Base-by-base conservation (phyloP, 1,140 invertebrate species). In the Hypsibius dujardini region DNA sequence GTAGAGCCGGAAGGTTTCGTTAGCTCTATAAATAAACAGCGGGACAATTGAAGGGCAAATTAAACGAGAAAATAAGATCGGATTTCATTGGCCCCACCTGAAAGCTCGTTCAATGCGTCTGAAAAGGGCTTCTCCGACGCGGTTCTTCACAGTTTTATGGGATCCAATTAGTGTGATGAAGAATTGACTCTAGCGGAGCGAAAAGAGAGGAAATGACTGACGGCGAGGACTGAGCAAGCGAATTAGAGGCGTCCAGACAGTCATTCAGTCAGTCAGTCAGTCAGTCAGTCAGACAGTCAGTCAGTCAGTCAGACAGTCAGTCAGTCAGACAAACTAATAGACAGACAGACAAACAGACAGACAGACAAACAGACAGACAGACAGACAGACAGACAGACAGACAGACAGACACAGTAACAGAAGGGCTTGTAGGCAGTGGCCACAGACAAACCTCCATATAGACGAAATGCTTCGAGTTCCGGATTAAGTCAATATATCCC, bases 401-500 rank as follows among this genome's bases (percentile, higher is more conserved):
- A n/a, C 50, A 28, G 28, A 56, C 50, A 7, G 50, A 56, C 50
- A 56, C 0, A 7, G 50, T 56, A 56, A n/a, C n/a, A n/a, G n/a
- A 56, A 56, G n/a, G n/a, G 50, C 0, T 56, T n/a, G 7, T 56
- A 56, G 0, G 7, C 50, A 56, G 50, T 56, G 50, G 28, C 50
- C n/a, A n/a, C 50, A 7, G n/a, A 56, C 70, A 71, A 73, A 82
- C 80, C 76, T 97, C 92, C 72, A 97, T 95, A 77, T 96, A 96
- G 74, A 96, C 85, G 77, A 90, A 96, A 80, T 95, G 89, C 78
- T 94, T 87, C 0, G 94, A 87, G 76, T 88, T 87, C 15, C 86
- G 87, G 72, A 98, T 98, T 1, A 88, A 86, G 74, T 94, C 85
- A 46, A 95, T 85, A 79, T 97, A 97, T 0, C 93, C 93, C 75